Base-by-base conservation (phyloP, 2,888 invertebrate species). In the Xestia xanthographa region DNA sequence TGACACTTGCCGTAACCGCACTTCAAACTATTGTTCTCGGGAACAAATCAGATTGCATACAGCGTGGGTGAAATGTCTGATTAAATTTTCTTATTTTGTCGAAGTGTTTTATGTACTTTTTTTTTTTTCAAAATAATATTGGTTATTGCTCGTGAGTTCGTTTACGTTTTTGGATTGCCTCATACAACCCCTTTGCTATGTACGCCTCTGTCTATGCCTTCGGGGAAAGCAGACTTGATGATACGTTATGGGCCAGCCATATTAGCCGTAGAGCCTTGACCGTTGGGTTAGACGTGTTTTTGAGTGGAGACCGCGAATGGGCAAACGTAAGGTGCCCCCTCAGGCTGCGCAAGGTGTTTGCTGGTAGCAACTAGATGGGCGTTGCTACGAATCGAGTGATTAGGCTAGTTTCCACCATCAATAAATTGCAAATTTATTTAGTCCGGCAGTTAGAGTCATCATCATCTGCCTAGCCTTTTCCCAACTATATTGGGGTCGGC, bases 31-130 rank as follows among this genome's bases (percentile, higher is more conserved):
- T 87, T 87, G 85, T 87, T 82, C 67, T 69, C 17, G 58, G 17
- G 80, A 84, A 70, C 66, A 69, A 81, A 80, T 79, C 60, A 66
- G 79, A 63, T 75, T 29, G 74, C 82, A 77, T 43, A 83, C 79
- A 89, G 90, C 90, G 93, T 92, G 91, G 92, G 93, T 74, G 82
- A 86, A 87, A 84, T 86, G 82, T 88, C 74, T 80, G 86, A 69
- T 5, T 66, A 58, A 43, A 89, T 91, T 92, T 92, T 92, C 91
- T 90, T 87, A 87, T 83, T 76, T 87, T 80, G 90, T n/a, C n/a
- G n/a, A n/a, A n/a, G n/a, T n/a, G n/a, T n/a, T n/a, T n/a, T n/a
- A n/a, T n/a, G n/a, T n/a, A 6, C 6, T 38, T 86, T 82, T 82
- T 78, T 79, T 85, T 85, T 86, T 84, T 81, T 86, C 79, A 88